Evolutionary conservation across 2,797 vertebrate species (phyloP).

Genomic region (Vireo griseus): DNA sequence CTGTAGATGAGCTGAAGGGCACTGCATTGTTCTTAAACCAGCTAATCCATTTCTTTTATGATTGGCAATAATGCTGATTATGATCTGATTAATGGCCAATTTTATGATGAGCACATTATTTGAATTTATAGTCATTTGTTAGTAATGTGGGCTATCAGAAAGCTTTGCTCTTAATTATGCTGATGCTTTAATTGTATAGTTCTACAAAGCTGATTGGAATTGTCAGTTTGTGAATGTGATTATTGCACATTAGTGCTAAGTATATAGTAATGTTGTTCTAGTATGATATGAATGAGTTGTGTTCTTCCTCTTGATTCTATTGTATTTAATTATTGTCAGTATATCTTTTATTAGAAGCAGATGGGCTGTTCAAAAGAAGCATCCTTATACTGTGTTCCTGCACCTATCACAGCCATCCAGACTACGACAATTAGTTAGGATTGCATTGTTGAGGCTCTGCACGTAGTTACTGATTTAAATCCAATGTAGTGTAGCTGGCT

Average conservation of each 20-base stretch:
- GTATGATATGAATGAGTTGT: not conserved
- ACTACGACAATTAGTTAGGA: not conserved
- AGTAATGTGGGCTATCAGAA: not conserved
- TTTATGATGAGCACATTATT: not conserved
- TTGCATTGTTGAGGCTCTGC: not conserved
- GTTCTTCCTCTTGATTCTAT: slow-evolving; percentile 8
- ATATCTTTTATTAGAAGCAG: slow-evolving; percentile 10
- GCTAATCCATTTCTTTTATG: not conserved
- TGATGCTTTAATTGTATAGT: slow-evolving; percentile 26
- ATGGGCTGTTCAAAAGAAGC: not conserved
- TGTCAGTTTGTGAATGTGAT: slow-evolving; percentile 18
- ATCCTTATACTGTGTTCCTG: not conserved
- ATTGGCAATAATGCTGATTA: slow-evolving; percentile 5
- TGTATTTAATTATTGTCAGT: slow-evolving; percentile 27
- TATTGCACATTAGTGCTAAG: slow-evolving; percentile 32
- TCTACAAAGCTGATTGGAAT: slow-evolving; percentile 24
- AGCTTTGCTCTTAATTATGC: slow-evolving; percentile 30
- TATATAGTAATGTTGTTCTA: slow-evolving; percentile 4
- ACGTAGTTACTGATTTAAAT: not conserved
- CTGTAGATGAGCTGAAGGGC: not conserved
- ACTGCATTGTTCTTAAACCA: not conserved
- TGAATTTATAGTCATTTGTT: slow-evolving; percentile 1
- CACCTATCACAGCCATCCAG: not conserved
- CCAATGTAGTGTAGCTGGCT: not conserved
- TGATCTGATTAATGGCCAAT: not conserved